phyloP scores from a whole-genome alignment of 2,888 invertebrate species.

The Clunio marinus region DNA sequence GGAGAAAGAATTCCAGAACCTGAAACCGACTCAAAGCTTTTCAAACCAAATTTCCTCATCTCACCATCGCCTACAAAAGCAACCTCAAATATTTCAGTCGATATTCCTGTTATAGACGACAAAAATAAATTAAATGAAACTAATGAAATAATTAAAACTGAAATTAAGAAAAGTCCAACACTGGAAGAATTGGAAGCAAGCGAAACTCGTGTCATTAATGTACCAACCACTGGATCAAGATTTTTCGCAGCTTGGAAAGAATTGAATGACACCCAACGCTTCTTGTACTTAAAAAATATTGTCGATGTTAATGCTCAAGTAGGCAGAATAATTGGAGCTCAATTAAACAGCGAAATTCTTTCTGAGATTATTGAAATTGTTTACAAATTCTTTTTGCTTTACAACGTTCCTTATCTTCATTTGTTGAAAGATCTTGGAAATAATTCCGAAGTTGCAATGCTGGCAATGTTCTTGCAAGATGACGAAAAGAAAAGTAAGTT shows the following conservation, averaged over 20 bases:
- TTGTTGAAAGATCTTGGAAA: conserved; percentile 47
- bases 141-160: conserved; percentile 18
- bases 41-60: conserved; percentile 22
- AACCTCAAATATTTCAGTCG: neutral
- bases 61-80: neutral
- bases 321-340: conserved; percentile 49
- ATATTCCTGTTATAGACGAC: neutral
- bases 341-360: conserved; percentile 48
- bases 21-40: conserved; percentile 18
- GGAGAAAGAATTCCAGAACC: conserved; percentile 16
- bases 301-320: conserved; percentile 41
- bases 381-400: conserved; percentile 37
- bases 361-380: conserved; percentile 45
- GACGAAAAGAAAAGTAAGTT: conserved; percentile 46
- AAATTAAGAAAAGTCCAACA: neutral
- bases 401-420: conserved; percentile 13
- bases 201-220: conserved; percentile 20
- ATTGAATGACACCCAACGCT: conserved; percentile 46
- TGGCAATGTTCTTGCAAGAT: conserved; percentile 47
- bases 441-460: conserved; percentile 46
- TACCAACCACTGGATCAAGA: conserved; percentile 47
- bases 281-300: conserved; percentile 47
- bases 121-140: conserved; percentile 5
- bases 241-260: conserved; percentile 50
- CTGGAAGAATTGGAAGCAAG: neutral